Percentiles rank a stretch among this genome's conserved stretches.
These are phyloP conservation scores for Sebastes nivosus DNA, from an alignment of 2,797 vertebrate genomes.

Conservation along the genomic window DNA sequence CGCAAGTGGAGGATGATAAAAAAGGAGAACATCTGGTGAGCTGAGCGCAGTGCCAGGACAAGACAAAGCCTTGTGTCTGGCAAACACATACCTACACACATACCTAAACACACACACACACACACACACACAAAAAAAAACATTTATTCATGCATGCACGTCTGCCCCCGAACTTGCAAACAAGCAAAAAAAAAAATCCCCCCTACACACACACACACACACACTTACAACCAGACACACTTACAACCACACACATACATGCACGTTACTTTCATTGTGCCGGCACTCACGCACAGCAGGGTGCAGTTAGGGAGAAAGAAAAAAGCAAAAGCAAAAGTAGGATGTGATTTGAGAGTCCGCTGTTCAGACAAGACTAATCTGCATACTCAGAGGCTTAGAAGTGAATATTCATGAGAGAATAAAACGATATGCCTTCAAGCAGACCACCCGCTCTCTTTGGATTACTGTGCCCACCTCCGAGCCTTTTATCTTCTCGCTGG, in stretches of 20 bases:
- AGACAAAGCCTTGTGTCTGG: conserved; percentile 84
- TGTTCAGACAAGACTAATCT: conserved; percentile 82
- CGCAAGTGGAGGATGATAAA: conserved; percentile 83
- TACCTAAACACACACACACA: conserved; percentile 30
- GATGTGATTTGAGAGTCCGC: conserved; percentile 75
- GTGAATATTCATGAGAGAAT: conserved; percentile 86
- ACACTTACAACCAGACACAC: background rate
- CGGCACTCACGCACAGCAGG: conserved; percentile 64
- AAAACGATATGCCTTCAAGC: conserved; percentile 81
- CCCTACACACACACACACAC: conserved; percentile 18
- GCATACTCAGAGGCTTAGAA: conserved; percentile 80
- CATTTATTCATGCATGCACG: conserved; percentile 71
- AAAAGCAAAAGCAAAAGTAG: conserved; percentile 58
- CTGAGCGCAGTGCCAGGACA: conserved; percentile 81
- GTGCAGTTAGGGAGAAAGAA: conserved; percentile 50
- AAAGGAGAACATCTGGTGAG: conserved; percentile 87
- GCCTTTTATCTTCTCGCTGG: conserved; percentile 78
- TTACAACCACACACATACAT: conserved; percentile 28
- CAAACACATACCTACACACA: conserved; percentile 75
- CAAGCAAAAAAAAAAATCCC: conserved; percentile 45
- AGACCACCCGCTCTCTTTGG: conserved; percentile 81
- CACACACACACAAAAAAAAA: background rate
- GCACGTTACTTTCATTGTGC: conserved; percentile 55
- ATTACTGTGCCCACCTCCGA: conserved; percentile 81
- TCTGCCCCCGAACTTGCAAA: conserved; percentile 73